phyloP scores from a whole-genome alignment of 2,888 invertebrate species.

The Fragum sueziense region DNA sequence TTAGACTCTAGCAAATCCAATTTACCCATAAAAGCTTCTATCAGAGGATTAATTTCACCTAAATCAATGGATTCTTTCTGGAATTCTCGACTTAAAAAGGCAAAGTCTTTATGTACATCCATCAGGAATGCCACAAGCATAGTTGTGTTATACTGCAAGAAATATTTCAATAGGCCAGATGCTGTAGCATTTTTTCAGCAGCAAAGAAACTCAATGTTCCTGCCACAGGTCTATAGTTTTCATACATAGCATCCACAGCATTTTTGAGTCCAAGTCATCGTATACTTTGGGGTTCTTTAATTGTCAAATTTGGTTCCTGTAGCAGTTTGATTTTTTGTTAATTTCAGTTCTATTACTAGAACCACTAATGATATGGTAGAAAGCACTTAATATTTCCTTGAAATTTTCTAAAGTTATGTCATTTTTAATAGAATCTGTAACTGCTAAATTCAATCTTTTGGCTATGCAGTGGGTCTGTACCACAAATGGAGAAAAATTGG shows the following conservation, averaged over 20 bases:
- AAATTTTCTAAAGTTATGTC: slow-evolving; percentile 19
- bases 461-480: slow-evolving; percentile 16
- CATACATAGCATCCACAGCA: slow-evolving; percentile 51
- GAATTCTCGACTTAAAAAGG: slow-evolving; percentile 22
- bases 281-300: slow-evolving; percentile 52
- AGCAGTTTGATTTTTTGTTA: slow-evolving; percentile 38
- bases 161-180: slow-evolving; percentile 40
- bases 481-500: slow-evolving; percentile 7
- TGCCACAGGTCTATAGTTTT: slow-evolving; percentile 36
- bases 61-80: slow-evolving; percentile 39
- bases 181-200: slow-evolving; percentile 33
- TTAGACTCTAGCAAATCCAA: slow-evolving; percentile 25
- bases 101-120: slow-evolving; percentile 43
- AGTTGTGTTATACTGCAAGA: slow-evolving; percentile 25
- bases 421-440: slow-evolving; percentile 52
- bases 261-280: slow-evolving; percentile 49
- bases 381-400: slow-evolving; percentile 36
- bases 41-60: slow-evolving; percentile 38
- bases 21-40: slow-evolving; percentile 35
- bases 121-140: slow-evolving; percentile 41
- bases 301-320: slow-evolving; percentile 48
- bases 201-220: slow-evolving; percentile 41
- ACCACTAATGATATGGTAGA: slow-evolving; percentile 43
- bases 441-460: slow-evolving; percentile 38
- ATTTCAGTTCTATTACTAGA: slow-evolving; percentile 38